Conservation (phyloP, 2,113 vertebrate species). For the Anarrhichthys ocellatus region DNA sequence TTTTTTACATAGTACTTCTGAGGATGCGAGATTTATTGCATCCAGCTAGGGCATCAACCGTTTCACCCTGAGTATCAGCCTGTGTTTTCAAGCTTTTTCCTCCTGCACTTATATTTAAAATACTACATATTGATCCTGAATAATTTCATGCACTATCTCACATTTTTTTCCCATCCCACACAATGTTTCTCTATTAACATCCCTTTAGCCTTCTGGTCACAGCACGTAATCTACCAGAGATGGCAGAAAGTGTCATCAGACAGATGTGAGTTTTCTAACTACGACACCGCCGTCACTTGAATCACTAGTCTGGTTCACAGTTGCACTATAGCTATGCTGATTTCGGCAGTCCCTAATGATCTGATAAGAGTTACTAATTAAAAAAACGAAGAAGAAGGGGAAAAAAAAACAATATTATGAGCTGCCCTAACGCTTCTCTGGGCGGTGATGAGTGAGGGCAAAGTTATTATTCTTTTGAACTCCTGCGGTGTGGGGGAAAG, state of each 20-base stretch:
- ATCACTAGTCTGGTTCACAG: conserved; percentile 69
- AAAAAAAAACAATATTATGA: conserved; percentile 81
- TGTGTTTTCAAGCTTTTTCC: conserved; percentile 19
- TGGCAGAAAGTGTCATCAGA: conserved; percentile 61
- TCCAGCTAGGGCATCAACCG: conserved; percentile 18
- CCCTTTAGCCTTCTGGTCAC: conserved; percentile 58
- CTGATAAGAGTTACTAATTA: conserved; percentile 84
- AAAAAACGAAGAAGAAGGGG: conserved; percentile 60
- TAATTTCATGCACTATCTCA: conserved; percentile 27
- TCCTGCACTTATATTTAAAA: background rate
- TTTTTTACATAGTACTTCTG: conserved; percentile 14
- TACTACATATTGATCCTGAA: conserved; percentile 29
- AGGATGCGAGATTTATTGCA: conserved; percentile 26
- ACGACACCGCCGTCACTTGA: conserved; percentile 63
- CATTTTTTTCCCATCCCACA: conserved; percentile 32
- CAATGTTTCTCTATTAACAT: conserved; percentile 44
- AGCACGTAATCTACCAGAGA: conserved; percentile 54
- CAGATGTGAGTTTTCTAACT: conserved; percentile 66
- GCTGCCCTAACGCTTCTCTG: conserved; percentile 84
- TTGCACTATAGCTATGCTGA: conserved; percentile 57
- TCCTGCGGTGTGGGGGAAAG: conserved; percentile 84
- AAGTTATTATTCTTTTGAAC: conserved; percentile 87
- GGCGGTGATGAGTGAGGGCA: conserved; percentile 84
- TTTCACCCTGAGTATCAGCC: background rate
- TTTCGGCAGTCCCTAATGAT: conserved; percentile 79